phyloP scores from a whole-genome alignment of 2,888 invertebrate genomes.

The Tachina grossa region DNA sequence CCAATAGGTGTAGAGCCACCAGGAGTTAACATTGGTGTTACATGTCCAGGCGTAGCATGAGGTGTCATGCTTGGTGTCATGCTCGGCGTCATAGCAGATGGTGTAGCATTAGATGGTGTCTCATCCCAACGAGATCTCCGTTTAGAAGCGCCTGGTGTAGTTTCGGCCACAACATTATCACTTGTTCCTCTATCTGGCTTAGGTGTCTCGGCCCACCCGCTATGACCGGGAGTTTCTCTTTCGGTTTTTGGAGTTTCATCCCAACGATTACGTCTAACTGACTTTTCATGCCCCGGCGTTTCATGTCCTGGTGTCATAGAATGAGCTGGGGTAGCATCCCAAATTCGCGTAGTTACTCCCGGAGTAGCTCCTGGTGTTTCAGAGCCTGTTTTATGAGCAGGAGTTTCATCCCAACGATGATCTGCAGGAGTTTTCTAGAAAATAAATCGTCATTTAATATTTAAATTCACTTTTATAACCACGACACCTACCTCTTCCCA shows the following conservation, averaged over 20 bases:
- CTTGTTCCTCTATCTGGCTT: constrained; percentile 94
- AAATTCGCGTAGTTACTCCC: constrained; percentile 92
- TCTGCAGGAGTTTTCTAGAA: constrained; percentile 88
- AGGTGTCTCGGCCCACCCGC: constrained; percentile 99
- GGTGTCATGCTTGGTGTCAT: constrained; percentile 88
- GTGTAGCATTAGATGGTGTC: constrained; percentile 93
- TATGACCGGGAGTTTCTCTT: constrained; percentile 97
- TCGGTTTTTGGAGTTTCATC: constrained; percentile 99
- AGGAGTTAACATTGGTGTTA: constrained; percentile 89
- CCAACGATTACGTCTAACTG: constrained; percentile 97
- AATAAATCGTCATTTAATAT: constrained; percentile 16
- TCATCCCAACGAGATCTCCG: constrained; percentile 99
- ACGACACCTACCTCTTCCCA: constrained; percentile 88
- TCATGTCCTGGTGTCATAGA: constrained; percentile 94
- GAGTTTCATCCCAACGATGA: constrained; percentile 97
- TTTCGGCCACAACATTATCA: constrained; percentile 90
- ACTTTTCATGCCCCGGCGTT: constrained; percentile 91
- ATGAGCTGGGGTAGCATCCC: constrained; percentile 99
- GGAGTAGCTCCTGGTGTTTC: constrained; percentile 97
- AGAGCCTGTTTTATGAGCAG: constrained; percentile 89
- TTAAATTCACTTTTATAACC: constrained; percentile 71
- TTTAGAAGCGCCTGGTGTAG: constrained; percentile 97
- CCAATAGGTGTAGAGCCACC: constrained; percentile 94
- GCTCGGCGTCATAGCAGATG: constrained; percentile 88
- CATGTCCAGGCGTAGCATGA: constrained; percentile 88